These are phyloP conservation scores for Botia kubotai DNA, from an alignment of 2,797 vertebrate species.

Conservation along the genomic window DNA sequence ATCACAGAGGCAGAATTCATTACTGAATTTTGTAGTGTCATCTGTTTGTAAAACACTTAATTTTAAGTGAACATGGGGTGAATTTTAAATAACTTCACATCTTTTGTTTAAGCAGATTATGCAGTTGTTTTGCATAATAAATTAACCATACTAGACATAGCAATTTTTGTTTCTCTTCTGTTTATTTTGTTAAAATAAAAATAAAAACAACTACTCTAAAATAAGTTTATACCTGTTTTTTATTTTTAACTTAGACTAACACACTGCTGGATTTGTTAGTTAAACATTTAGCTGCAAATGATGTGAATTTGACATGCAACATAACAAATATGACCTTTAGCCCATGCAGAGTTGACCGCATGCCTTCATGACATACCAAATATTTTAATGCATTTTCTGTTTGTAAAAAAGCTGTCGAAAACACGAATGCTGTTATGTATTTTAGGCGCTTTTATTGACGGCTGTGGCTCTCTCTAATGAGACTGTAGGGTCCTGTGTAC, in stretches of 20 bases:
- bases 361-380: background rate
- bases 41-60: background rate
- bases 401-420: slow-evolving; percentile 29
- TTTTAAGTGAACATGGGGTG: background rate
- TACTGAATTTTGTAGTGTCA: background rate
- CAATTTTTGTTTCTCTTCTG: no score
- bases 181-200: no score
- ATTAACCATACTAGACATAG: no score
- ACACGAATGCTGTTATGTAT: slow-evolving; percentile 24
- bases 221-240: no score
- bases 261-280: no score
- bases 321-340: slow-evolving; percentile 5
- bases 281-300: background rate
- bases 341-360: background rate
- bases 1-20: background rate
- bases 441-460: slow-evolving; percentile 37
- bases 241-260: no score
- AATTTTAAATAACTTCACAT: no score
- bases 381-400: slow-evolving; percentile 18
- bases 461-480: slow-evolving; percentile 65
- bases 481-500: slow-evolving; percentile 54
- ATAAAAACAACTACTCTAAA: no score
- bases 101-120: no score
- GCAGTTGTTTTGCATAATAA: no score
- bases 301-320: background rate